Base-by-base conservation (phyloP, 2,888 invertebrate genomes). In the Pollenia angustigena region DNA sequence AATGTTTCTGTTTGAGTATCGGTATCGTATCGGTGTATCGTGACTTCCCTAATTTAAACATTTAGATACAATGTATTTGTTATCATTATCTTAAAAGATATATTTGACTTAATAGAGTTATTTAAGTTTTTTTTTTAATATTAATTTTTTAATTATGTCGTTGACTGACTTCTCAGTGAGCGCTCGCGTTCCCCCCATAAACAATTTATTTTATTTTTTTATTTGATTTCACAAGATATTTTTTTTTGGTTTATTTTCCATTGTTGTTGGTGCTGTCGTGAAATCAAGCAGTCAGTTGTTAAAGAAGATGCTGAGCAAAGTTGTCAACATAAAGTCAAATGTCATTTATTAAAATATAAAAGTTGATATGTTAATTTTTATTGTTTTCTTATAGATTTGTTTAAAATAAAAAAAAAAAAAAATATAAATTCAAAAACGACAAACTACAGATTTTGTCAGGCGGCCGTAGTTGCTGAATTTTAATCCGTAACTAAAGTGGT, bases 321-420 rank as follows among this genome's bases (percentile, higher is more conserved):
- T 90, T 91, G 91, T 91, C 91, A 92, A 89, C 89, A 88, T 89
- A 90, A 91, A 92, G 92, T 91, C 91, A 92, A 91, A 90, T 88
- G 90, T 92, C 90, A 90, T 91, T 91, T 91, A 90, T 91, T 90
- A 90, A 64, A 74, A 46, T 32, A 32, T 62, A 50, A 91, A 90
- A 91, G 91, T 90, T 91, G 89, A 91, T 92, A 91, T 91, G 90
- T 91, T 91, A 91, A 91, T 92, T 89, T 83, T 72, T 62, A 50
- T 71, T 18, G 40, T 18, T 58, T 60, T 44, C 40, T 40, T 4
- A 2, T 23, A 18, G 16, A 42, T 69, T 79, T 23, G 4, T 78
- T 68, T 48, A 68, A 81, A 84, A 62, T 56, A 81, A 78, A 64
- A 66, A 78, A 68, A 85, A 83, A 80, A 72, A 4, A 8, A 32